A percentile compares a stretch with the other conserved stretches of the same genome.
phyloP scores from a whole-genome alignment of 2,113 vertebrate species.

The Ophiodon elongatus region DNA sequence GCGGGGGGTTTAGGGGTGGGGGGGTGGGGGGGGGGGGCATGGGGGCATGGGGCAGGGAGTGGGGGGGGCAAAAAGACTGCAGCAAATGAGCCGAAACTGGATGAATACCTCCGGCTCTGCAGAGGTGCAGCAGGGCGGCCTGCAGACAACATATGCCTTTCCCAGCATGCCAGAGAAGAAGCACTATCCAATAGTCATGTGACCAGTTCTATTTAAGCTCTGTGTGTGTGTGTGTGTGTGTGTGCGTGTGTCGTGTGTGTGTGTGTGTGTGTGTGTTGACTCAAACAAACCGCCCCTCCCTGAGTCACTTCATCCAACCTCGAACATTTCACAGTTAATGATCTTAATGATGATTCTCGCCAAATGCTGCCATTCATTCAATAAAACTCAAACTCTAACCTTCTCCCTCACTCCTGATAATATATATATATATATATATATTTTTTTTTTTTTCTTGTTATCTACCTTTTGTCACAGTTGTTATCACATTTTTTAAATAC shows the following conservation, averaged over 20 bases:
- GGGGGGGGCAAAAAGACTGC: neutral
- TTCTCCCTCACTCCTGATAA: neutral
- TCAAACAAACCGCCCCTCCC: slow-evolving; percentile 29
- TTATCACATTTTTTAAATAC: slow-evolving; percentile 13
- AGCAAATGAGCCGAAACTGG: neutral
- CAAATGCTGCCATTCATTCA: slow-evolving; percentile 7
- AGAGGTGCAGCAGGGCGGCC: slow-evolving; percentile 17
- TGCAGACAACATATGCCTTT: slow-evolving; percentile 32
- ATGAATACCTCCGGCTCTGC: neutral
- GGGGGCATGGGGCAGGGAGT: too few species aligned
- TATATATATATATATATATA: too few species aligned
- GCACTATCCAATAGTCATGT: slow-evolving; percentile 60
- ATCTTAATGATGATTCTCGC: too few species aligned
- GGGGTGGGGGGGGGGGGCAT: too few species aligned
- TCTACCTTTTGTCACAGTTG: slow-evolving; percentile 4
- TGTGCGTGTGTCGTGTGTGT: slow-evolving; percentile 9
- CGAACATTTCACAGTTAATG: neutral
- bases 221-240: slow-evolving; percentile 7
- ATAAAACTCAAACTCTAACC: neutral
- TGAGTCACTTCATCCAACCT: slow-evolving; percentile 38
- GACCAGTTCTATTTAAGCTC: slow-evolving; percentile 74
- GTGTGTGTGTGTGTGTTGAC: slow-evolving; percentile 31
- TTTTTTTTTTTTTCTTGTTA: neutral
- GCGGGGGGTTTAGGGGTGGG: too few species aligned
- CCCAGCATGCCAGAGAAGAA: slow-evolving; percentile 28